Conservation (phyloP, 2,113 vertebrate species). For the Neolamprologus cancellatus region DNA sequence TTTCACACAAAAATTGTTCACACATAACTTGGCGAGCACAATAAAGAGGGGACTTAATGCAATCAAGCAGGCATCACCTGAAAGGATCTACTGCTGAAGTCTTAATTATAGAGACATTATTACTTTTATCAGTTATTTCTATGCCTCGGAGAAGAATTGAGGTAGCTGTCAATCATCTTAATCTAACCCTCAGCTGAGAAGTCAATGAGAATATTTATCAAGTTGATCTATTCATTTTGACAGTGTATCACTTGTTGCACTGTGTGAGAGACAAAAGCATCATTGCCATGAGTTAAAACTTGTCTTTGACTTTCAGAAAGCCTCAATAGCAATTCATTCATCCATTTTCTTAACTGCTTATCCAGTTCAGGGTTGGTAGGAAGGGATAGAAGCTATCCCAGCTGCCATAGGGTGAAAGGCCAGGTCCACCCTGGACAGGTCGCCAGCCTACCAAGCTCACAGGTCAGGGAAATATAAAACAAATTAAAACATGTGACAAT, state of each 20-base stretch:
- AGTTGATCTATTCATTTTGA: background rate
- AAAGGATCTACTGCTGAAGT: background rate
- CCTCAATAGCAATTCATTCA: background rate
- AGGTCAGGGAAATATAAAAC: background rate
- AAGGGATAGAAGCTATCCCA: background rate
- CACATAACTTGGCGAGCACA: background rate
- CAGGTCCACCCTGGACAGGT: accelerated
- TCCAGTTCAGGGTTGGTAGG: background rate
- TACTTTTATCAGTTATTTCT: background rate
- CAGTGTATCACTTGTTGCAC: background rate
- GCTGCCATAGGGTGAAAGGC: background rate
- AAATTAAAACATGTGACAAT: background rate
- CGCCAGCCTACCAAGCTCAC: background rate
- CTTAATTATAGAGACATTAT: background rate
- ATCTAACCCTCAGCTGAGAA: background rate
- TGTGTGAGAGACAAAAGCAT: background rate
- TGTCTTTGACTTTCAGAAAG: background rate
- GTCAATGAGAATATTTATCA: background rate
- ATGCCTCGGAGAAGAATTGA: background rate
- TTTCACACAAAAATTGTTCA: background rate
- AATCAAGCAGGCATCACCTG: background rate
- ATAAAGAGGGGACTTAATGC: background rate
- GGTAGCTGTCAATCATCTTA: accelerated
- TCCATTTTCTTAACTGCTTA: background rate
- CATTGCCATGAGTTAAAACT: background rate